Base-by-base conservation (phyloP, 2,797 vertebrate species). In the Monodelphis domestica region DNA sequence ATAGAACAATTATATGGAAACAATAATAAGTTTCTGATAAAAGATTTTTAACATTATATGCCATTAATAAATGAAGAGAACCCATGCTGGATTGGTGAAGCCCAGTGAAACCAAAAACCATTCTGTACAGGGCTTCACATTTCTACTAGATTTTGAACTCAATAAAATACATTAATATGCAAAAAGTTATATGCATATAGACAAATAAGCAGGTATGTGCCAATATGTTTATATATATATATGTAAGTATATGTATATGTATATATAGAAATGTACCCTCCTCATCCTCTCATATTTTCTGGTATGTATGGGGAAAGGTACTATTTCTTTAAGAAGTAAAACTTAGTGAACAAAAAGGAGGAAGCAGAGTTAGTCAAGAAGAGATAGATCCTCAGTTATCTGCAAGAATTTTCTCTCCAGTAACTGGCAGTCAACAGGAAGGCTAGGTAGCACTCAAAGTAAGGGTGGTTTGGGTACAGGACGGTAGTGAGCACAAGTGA, bases 1-100 rank as follows among this genome's bases (percentile, higher is more conserved):
- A 88, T 17, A 92, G 92, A 91, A 50, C 38, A 63, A 24, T 15
- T 30, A 53, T n/a, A 92, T 29, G 59, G 4, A 12, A 1, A 95
- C 51, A 29, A 45, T 3, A 70, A 90, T 51, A 91, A 94, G 10
- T 91, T 21, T 91, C 0, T 56, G 24, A 70, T 53, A 92, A 38
- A 70, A 21, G 17, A 55, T 21, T 55, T 55, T 55, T 21, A 55
- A 55, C 26, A 24, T 24, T 55, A 55, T 55, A 55, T 4, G 5
- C 54, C 54, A 55, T 55, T 10, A 56, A 28, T 56, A 56, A 56
- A 29, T 56, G 55, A 54, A 94, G 53, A 96, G 92, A 96, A 94
- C 50, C n/a, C 21, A 45, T 24, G 30, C 38, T 50, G 54, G 28
- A 33, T 9, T 33, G 21, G 15, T 45, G 3, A 90, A 33, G 56